Evolutionary conservation across 2,888 invertebrate genomes (phyloP).

Genomic region (Platycheirus albimanus): DNA sequence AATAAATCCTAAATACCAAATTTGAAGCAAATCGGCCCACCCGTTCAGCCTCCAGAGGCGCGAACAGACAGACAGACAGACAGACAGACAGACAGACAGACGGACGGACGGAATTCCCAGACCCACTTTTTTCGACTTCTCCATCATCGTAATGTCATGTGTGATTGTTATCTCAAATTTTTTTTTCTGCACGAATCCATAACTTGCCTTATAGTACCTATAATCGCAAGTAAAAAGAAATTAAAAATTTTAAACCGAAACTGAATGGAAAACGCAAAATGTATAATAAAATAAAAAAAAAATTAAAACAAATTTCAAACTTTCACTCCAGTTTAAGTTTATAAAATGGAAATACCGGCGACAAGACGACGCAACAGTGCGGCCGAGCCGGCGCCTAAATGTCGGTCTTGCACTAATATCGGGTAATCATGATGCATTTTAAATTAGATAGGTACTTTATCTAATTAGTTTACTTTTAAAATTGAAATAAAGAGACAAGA

Average conservation of each 20-base stretch:
- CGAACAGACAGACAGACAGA: too few species aligned
- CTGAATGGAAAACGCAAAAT: constrained; percentile 14
- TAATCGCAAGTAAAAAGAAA: too few species aligned
- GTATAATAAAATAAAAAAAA: not conserved
- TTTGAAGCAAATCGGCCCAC: too few species aligned
- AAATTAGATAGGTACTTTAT: constrained; percentile 41
- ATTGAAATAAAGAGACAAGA: not conserved
- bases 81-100: too few species aligned
- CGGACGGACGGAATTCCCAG: too few species aligned
- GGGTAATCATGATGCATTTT: constrained; percentile 40
- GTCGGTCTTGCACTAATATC: constrained; percentile 41
- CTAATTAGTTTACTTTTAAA: constrained; percentile 46
- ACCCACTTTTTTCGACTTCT: too few species aligned
- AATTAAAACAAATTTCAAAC: constrained; percentile 46
- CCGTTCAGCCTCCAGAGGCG: too few species aligned
- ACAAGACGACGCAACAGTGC: not conserved
- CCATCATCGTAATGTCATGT: too few species aligned
- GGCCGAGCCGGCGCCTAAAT: constrained; percentile 44
- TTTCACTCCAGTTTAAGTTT: constrained; percentile 66
- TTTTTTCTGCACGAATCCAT: too few species aligned
- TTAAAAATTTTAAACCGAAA: constrained; percentile 25
- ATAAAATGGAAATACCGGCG: not conserved
- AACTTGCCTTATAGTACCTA: too few species aligned
- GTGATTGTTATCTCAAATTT: too few species aligned
- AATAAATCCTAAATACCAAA: too few species aligned